Evolutionary conservation across 2,888 invertebrate species (phyloP).

Genomic region (Melipona bicolor): DNA sequence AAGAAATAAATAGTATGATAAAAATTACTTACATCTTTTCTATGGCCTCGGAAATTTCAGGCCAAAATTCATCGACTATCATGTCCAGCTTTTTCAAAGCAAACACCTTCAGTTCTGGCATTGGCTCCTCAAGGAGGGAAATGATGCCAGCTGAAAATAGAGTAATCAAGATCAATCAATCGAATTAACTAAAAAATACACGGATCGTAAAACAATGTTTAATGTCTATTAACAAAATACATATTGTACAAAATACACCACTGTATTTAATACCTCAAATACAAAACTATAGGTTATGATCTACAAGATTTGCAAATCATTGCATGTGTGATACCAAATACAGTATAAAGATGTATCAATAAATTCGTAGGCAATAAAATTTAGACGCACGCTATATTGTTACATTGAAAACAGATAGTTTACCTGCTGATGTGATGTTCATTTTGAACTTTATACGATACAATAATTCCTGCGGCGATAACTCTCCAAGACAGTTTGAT

Average conservation of each 20-base stretch:
- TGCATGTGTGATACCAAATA: constrained; percentile 40
- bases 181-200: constrained; percentile 7
- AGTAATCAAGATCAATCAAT: constrained; percentile 4
- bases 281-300: constrained; percentile 74
- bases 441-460: constrained; percentile 71
- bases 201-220: neutral
- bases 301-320: constrained; percentile 80
- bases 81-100: constrained; percentile 96
- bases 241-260: constrained; percentile 5
- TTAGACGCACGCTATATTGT: neutral
- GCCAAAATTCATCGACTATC: constrained; percentile 99
- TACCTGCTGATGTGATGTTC: constrained; percentile 84
- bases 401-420: constrained; percentile 16
- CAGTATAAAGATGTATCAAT: constrained; percentile 19
- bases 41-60: constrained; percentile 98
- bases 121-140: constrained; percentile 97
- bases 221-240: constrained; percentile 13
- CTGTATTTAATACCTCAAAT: constrained; percentile 11
- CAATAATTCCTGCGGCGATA: constrained; percentile 38
- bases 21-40: constrained; percentile 93
- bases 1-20: neutral
- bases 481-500: constrained; percentile 36
- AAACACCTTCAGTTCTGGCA: constrained; percentile 96
- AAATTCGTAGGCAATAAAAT: constrained; percentile 21
- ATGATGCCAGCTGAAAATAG: constrained; percentile 93